Conservation (phyloP, 2,113 vertebrate species). For the Aramus guarauna region DNA sequence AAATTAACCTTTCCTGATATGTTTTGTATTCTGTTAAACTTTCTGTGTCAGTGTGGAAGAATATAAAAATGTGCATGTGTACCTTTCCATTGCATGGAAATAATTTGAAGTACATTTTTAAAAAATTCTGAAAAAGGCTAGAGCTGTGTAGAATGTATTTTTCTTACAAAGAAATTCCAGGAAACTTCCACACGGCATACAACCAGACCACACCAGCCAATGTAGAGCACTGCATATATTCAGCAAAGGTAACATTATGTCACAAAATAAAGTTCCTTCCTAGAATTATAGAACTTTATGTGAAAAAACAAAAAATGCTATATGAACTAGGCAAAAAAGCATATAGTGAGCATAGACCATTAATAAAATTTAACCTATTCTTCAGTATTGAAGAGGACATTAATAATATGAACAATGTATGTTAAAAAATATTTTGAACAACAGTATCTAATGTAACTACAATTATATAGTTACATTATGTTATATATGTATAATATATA, state of each 20-base stretch:
- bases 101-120: neutral
- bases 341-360: neutral
- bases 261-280: neutral
- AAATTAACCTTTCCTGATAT: neutral
- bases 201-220: neutral
- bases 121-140: neutral
- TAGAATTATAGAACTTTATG: neutral
- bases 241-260: neutral
- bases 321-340: neutral
- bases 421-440: neutral
- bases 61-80: neutral
- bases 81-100: neutral
- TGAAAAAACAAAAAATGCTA: neutral
- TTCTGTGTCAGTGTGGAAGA: neutral
- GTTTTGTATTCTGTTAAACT: neutral
- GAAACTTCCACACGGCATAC: rapidly evolving
- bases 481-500: too few species aligned
- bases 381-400: neutral
- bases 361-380: neutral
- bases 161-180: neutral
- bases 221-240: neutral
- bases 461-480: neutral
- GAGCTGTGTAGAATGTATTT: neutral
- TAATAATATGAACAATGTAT: neutral
- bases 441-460: neutral